A percentile compares a stretch with the other conserved stretches of the same genome.
Evolutionary conservation across 2,113 vertebrate genomes (phyloP).

Genomic region (Pseudolaguvia tuberculata): DNA sequence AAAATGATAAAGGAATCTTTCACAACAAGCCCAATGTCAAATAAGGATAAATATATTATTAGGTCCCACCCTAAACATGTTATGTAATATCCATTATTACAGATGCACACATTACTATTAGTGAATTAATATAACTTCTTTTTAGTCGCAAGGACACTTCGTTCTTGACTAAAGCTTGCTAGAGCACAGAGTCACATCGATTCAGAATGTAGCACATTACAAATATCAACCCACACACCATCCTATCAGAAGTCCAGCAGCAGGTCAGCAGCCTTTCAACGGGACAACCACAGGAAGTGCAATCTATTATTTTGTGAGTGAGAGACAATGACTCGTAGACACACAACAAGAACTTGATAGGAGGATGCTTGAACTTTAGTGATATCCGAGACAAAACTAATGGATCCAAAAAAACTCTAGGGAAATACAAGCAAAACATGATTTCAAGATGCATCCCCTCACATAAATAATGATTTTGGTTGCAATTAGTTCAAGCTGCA

Average conservation of each 20-base stretch:
- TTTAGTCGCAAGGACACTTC: background rate
- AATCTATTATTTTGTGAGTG: background rate
- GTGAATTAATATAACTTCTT: background rate
- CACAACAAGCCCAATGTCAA: background rate
- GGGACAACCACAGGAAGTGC: background rate
- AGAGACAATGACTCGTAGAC: constrained; percentile 1
- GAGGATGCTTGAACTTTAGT: background rate
- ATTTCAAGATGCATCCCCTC: background rate
- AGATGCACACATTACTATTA: background rate
- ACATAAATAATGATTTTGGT: background rate
- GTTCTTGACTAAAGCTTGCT: background rate
- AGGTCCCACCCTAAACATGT: background rate
- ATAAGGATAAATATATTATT: background rate
- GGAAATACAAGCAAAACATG: background rate
- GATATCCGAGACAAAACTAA: constrained; percentile 4
- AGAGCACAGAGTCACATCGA: constrained; percentile 1
- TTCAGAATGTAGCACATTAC: background rate
- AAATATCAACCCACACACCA: background rate
- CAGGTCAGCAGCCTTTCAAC: constrained; percentile 14
- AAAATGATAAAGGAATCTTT: background rate
- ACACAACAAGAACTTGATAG: background rate
- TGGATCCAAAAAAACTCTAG: background rate
- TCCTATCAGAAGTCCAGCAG: background rate
- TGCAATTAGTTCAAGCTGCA: background rate
- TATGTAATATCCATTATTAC: too few relatives aligned